phyloP scores from a whole-genome alignment of 2,113 vertebrate genomes.

The Echinops telfairi region DNA sequence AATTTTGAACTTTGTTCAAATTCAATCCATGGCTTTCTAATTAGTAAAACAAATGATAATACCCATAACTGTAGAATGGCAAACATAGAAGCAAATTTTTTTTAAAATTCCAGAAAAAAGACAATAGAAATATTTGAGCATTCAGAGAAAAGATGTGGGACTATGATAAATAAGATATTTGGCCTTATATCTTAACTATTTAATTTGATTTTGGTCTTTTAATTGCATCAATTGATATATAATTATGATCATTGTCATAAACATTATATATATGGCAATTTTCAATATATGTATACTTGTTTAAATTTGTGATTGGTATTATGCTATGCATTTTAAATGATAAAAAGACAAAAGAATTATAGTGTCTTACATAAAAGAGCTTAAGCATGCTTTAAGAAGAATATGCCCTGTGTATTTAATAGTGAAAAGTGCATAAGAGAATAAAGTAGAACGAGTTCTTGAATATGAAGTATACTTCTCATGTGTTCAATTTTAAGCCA shows the following conservation, averaged over 20 bases:
- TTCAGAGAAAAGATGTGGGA: not conserved
- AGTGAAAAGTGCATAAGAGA: not conserved
- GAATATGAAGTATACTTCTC: conserved; percentile 7
- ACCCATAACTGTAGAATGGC: not conserved
- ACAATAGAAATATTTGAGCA: not conserved
- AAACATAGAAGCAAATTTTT: not conserved
- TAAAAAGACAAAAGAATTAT: not conserved
- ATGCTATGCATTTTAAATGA: not conserved
- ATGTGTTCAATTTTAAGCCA: conserved; percentile 49
- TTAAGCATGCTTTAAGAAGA: not conserved
- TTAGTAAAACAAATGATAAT: not conserved
- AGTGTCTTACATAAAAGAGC: not conserved
- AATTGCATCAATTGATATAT: not conserved
- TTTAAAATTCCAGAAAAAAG: not conserved
- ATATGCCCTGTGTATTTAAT: not conserved
- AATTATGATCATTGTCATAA: not conserved
- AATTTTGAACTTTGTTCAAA: not conserved
- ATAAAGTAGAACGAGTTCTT: not conserved
- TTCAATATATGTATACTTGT: not conserved
- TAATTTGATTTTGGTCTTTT: not conserved
- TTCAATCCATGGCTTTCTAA: not conserved
- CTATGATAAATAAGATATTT: conserved; percentile 25
- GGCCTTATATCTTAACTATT: not conserved
- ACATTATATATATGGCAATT: too few species aligned
- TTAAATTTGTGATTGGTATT: not conserved